Evolutionary conservation across 2,888 invertebrate genomes (phyloP).

Genomic region (Acrobasis consociella): DNA sequence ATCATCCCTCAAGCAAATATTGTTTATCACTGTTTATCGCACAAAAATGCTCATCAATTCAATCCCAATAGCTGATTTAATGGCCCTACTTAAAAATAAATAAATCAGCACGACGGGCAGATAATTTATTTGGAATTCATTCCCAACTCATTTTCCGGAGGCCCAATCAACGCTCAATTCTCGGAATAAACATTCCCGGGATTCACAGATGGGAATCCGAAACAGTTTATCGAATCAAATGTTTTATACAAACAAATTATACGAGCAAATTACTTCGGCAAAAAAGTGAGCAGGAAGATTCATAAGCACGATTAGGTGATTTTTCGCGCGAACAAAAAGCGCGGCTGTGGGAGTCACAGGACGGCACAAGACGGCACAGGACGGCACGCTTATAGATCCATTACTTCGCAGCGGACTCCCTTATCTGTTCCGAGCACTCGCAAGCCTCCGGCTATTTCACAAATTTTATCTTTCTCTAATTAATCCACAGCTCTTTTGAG

Average conservation of each 20-base stretch:
- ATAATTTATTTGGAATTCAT: slow-evolving; percentile 54
- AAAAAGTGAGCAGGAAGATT: slow-evolving; percentile 55
- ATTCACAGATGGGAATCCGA: slow-evolving; percentile 41
- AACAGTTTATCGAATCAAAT: slow-evolving; percentile 63
- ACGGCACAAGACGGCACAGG: slow-evolving; percentile 41
- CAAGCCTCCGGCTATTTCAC: slow-evolving; percentile 66
- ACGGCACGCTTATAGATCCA: slow-evolving; percentile 64
- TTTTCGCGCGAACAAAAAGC: slow-evolving; percentile 58
- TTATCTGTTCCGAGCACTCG: slow-evolving; percentile 72
- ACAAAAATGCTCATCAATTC: slow-evolving; percentile 16
- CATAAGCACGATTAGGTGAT: slow-evolving; percentile 56
- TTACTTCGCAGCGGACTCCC: slow-evolving; percentile 65
- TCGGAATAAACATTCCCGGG: slow-evolving; percentile 48
- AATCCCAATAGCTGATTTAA: slow-evolving; percentile 31
- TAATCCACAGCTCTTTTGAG: slow-evolving; percentile 73
- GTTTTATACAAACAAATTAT: slow-evolving; percentile 58
- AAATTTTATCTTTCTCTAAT: slow-evolving; percentile 78
- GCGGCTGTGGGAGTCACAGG: slow-evolving; percentile 39
- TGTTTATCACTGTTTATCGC: slow-evolving; percentile 7
- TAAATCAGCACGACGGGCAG: slow-evolving; percentile 43
- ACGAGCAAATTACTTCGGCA: slow-evolving; percentile 42
- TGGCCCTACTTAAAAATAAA: slow-evolving; percentile 44
- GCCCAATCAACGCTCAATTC: slow-evolving; percentile 53
- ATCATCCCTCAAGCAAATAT: slow-evolving; percentile 1
- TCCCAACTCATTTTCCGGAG: slow-evolving; percentile 45